These are phyloP conservation scores for Manis javanica DNA, from an alignment of 2,797 vertebrate species.

Conservation along the genomic window DNA sequence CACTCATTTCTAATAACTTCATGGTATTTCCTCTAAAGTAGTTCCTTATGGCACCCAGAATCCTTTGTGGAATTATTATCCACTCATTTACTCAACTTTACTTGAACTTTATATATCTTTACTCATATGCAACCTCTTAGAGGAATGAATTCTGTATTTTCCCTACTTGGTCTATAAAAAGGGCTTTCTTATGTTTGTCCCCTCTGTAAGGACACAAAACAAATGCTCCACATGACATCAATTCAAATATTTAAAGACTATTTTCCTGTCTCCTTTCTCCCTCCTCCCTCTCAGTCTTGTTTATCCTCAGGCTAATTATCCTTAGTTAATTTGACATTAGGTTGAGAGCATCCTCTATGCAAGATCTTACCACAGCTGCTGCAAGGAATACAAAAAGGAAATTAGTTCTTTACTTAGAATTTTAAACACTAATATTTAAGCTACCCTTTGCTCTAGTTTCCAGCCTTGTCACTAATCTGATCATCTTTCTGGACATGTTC, in stretches of 20 bases:
- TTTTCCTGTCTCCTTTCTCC: neutral
- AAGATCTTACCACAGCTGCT: neutral
- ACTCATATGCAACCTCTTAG: neutral
- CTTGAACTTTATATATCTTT: neutral
- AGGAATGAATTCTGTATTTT: neutral
- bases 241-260: neutral
- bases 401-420: neutral
- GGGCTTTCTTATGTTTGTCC: neutral
- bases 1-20: neutral
- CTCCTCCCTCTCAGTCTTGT: neutral
- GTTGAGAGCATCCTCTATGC: neutral
- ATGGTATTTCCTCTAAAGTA: neutral
- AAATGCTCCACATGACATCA: neutral
- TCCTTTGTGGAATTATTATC: neutral
- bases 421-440: neutral
- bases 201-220: neutral
- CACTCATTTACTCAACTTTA: neutral
- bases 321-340: conserved; percentile 7
- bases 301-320: neutral
- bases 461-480: neutral
- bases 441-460: neutral
- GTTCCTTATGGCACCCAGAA: neutral
- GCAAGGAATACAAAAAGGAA: neutral
- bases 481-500: conserved; percentile 16
- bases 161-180: neutral